Evolutionary conservation across 1,140 invertebrate species (phyloP).

Genomic region (Chrysoperla carnea): DNA sequence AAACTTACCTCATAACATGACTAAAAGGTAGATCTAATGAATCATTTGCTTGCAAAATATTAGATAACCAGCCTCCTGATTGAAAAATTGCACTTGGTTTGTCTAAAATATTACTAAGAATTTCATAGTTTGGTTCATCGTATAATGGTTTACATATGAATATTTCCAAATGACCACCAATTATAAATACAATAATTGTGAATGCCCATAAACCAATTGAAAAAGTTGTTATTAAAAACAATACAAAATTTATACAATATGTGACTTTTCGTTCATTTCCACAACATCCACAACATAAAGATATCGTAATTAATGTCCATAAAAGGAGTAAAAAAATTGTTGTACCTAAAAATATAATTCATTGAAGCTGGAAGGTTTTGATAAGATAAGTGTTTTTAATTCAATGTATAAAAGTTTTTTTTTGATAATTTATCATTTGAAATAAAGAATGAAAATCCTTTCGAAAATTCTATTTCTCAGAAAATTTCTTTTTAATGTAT

Average conservation of each 20-base stretch:
- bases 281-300: slow-evolving; percentile 32
- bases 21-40: slow-evolving; percentile 12
- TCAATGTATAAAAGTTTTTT: too few species aligned
- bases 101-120: slow-evolving; percentile 37
- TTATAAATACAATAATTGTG: slow-evolving; percentile 25
- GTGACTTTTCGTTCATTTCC: slow-evolving; percentile 30
- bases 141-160: slow-evolving; percentile 43
- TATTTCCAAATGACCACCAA: slow-evolving; percentile 31
- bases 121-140: slow-evolving; percentile 33
- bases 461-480: too few species aligned
- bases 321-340: slow-evolving; percentile 22
- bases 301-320: slow-evolving; percentile 27
- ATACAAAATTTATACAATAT: slow-evolving; percentile 28
- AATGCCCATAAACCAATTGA: slow-evolving; percentile 26
- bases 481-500: too few species aligned
- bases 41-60: slow-evolving; percentile 18
- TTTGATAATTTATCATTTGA: too few species aligned
- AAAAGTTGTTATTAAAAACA: slow-evolving; percentile 23
- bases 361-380: too few species aligned
- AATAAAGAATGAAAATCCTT: too few species aligned
- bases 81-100: slow-evolving; percentile 33
- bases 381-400: too few species aligned
- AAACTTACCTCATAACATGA: slow-evolving; percentile 18
- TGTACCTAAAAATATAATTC: slow-evolving; percentile 18
- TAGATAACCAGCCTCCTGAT: slow-evolving; percentile 35